Evolutionary conservation across 2,888 invertebrate genomes (phyloP).

Genomic region (Standfussiana lucernea): DNA sequence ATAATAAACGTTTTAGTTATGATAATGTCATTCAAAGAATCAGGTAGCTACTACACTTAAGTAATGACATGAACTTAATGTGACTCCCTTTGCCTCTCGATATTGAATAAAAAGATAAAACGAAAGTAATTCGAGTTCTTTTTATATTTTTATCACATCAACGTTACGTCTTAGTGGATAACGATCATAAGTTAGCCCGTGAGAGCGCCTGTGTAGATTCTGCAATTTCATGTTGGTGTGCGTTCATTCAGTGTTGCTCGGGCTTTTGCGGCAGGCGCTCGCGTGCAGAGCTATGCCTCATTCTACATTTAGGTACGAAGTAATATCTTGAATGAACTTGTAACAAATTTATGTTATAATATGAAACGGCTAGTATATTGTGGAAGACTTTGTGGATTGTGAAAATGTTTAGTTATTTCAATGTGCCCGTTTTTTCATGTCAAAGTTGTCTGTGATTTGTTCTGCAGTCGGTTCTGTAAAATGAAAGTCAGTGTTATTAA

Average conservation of each 20-base stretch:
- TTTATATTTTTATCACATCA: constrained; percentile 20
- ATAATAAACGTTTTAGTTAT: not conserved
- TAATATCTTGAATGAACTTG: constrained; percentile 51
- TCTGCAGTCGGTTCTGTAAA: constrained; percentile 21
- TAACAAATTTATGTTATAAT: constrained; percentile 23
- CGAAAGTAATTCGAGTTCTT: constrained; percentile 27
- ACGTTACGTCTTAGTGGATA: constrained; percentile 51
- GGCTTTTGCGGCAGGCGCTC: constrained; percentile 74
- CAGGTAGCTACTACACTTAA: not conserved
- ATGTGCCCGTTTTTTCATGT: constrained; percentile 7
- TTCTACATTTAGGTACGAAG: constrained; percentile 43
- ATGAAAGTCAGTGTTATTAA: constrained; percentile 49
- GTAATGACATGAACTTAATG: not conserved
- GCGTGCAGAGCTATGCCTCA: constrained; percentile 24
- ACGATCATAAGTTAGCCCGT: constrained; percentile 57
- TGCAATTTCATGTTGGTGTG: constrained; percentile 56
- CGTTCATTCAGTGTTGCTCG: constrained; percentile 78
- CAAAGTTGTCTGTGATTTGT: constrained; percentile 44
- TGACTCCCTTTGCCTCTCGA: not conserved
- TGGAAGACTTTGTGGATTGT: constrained; percentile 30
- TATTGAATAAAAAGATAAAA: constrained; percentile 9
- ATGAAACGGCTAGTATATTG: constrained; percentile 38
- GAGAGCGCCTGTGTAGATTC: constrained; percentile 64
- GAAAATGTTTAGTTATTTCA: constrained; percentile 36
- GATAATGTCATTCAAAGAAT: not conserved